These are phyloP conservation scores for Monochamus saltuarius DNA, from an alignment of 1,140 invertebrate genomes.

Conservation along the genomic window DNA sequence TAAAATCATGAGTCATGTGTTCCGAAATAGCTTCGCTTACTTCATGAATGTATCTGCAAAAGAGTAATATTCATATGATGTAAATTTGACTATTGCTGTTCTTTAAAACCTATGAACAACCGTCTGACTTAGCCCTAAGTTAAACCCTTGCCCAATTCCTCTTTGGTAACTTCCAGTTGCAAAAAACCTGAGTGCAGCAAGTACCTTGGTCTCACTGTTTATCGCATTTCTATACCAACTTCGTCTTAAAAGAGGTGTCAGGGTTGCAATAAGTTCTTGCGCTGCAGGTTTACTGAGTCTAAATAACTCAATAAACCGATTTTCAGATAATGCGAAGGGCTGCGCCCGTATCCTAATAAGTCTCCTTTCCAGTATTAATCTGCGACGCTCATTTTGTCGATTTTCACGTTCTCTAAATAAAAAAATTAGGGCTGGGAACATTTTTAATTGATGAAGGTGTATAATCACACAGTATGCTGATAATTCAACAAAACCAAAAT, in stretches of 20 bases:
- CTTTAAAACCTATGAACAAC: neutral
- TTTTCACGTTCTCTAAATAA: no score
- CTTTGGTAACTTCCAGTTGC: slow-evolving; percentile 10
- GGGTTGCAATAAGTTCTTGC: slow-evolving; percentile 4
- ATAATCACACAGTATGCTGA: no score
- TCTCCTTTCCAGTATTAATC: no score
- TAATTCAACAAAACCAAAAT: no score
- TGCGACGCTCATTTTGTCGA: no score
- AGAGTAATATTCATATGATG: neutral
- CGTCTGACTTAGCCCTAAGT: neutral
- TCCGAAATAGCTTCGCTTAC: slow-evolving; percentile 1
- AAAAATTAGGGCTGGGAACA: no score
- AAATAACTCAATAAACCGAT: slow-evolving; percentile 4
- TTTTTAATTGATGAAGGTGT: no score
- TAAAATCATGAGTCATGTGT: neutral
- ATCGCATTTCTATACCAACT: neutral
- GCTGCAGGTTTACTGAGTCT: neutral
- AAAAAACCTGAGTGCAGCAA: neutral
- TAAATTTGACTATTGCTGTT: neutral
- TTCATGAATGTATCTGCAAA: slow-evolving; percentile 4
- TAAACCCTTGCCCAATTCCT: neutral
- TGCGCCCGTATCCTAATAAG: no score
- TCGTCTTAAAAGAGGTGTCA: neutral
- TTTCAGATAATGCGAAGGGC: slow-evolving; percentile 4
- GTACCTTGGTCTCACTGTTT: neutral